Conservation (phyloP, 2,888 invertebrate genomes). For the Thera obeliscata region DNA sequence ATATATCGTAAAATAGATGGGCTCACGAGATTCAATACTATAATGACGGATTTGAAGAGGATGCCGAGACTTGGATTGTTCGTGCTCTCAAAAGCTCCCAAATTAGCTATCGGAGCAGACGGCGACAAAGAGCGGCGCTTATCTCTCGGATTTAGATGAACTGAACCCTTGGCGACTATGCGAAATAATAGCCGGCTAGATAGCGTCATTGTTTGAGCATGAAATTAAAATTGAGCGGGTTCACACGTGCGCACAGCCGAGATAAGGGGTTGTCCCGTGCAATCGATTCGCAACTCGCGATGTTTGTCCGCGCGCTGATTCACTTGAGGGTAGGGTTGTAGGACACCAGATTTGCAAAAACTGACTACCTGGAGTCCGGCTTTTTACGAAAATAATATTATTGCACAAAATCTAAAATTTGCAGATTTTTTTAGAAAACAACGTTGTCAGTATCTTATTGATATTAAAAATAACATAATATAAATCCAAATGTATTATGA, state of each 20-base stretch:
- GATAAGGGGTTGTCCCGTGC: conserved; percentile 78
- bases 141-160: conserved; percentile 82
- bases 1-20: conserved; percentile 63
- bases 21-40: conserved; percentile 66
- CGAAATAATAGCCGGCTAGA: conserved; percentile 82
- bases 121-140: conserved; percentile 80
- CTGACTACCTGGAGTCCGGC: neutral
- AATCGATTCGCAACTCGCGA: conserved; percentile 72
- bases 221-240: conserved; percentile 84
- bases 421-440: neutral
- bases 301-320: conserved; percentile 71
- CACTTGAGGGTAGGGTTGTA: conserved; percentile 57
- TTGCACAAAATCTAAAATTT: neutral
- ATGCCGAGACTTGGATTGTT: conserved; percentile 46
- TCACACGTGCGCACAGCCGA: conserved; percentile 81
- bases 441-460: no score
- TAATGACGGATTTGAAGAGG: conserved; percentile 70
- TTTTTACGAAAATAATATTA: neutral
- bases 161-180: conserved; percentile 79
- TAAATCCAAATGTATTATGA: no score
- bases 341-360: neutral
- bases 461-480: no score
- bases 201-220: conserved; percentile 85
- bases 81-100: conserved; percentile 46
- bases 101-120: conserved; percentile 77